These are phyloP conservation scores for Chalcis sispes DNA, from an alignment of 2,888 invertebrate species.

Conservation along the genomic window DNA sequence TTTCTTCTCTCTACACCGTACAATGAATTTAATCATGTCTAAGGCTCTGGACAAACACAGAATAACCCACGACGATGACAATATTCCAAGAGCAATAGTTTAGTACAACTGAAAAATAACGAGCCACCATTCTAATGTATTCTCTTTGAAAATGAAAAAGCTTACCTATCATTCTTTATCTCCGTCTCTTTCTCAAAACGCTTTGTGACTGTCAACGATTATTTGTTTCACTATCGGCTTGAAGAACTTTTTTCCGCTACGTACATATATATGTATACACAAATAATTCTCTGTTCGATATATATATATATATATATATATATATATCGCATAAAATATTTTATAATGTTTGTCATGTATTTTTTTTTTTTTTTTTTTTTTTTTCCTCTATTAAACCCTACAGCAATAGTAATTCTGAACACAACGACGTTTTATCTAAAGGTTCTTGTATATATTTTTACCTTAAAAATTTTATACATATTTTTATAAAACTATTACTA, in stretches of 20 bases:
- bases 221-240: conserved; percentile 33
- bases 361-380: not conserved
- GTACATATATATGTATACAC: not conserved
- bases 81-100: too few species aligned
- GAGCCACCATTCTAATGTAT: too few species aligned
- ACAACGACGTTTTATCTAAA: conserved; percentile 15
- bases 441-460: conserved; percentile 29
- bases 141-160: not conserved
- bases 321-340: not conserved
- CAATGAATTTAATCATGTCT: too few species aligned
- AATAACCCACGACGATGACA: too few species aligned
- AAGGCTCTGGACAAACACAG: too few species aligned
- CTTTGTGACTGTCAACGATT: conserved; percentile 57
- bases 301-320: conserved; percentile 17
- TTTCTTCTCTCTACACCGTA: too few species aligned
- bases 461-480: not conserved
- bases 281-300: conserved; percentile 5
- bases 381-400: conserved; percentile 12
- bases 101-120: too few species aligned
- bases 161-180: not conserved
- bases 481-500: too few species aligned
- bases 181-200: conserved; percentile 53
- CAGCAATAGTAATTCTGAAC: conserved; percentile 32
- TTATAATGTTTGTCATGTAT: conserved; percentile 13
- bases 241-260: conserved; percentile 5